These are phyloP conservation scores for Saguinus midas DNA, from an alignment of 2,113 vertebrate genomes.

Conservation along the genomic window DNA sequence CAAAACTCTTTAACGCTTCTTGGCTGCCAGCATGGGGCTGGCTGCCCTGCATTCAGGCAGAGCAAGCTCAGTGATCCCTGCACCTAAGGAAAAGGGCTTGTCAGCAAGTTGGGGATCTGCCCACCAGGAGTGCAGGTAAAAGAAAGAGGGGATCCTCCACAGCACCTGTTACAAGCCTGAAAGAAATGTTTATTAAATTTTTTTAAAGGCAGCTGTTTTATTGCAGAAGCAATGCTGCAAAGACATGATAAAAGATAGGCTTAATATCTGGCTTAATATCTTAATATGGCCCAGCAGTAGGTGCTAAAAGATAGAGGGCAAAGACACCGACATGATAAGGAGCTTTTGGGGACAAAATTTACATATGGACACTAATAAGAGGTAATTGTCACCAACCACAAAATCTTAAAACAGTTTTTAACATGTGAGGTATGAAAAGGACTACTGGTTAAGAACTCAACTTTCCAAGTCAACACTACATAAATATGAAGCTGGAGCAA, in stretches of 20 bases:
- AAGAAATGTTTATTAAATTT: neutral
- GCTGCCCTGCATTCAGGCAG: neutral
- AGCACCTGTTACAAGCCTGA: neutral
- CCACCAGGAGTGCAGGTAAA: neutral
- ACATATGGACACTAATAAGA: neutral
- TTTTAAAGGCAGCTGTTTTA: neutral
- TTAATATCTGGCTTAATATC: neutral
- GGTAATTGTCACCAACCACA: neutral
- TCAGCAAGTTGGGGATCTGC: neutral
- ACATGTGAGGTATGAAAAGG: neutral
- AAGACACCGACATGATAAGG: neutral
- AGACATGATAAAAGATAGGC: neutral
- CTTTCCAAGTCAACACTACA: neutral
- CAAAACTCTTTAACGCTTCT: neutral
- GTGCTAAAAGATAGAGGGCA: neutral
- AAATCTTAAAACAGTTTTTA: neutral
- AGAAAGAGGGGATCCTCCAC: neutral
- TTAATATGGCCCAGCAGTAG: neutral
- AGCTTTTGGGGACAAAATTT: neutral
- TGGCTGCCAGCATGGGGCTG: neutral
- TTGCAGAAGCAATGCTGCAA: neutral
- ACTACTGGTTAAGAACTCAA: neutral
- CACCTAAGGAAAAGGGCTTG: neutral
- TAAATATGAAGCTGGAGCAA: neutral
- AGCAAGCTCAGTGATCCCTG: neutral